Evolutionary conservation across 2,113 vertebrate genomes (phyloP).

Genomic region (Kryptolebias marmoratus): DNA sequence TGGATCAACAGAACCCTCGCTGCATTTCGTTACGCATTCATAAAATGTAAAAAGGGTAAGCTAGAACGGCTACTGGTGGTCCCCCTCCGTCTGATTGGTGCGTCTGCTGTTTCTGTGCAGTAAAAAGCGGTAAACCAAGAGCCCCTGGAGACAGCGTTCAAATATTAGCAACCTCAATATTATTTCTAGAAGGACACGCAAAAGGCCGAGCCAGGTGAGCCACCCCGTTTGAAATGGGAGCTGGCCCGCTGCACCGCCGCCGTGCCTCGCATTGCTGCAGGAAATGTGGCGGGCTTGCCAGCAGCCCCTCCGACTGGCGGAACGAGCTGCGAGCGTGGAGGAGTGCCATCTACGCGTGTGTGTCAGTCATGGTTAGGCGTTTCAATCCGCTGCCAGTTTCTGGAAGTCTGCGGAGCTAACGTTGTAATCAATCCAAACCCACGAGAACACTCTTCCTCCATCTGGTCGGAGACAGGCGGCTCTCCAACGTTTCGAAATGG

Average conservation of each 20-base stretch:
- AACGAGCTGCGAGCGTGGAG: conserved; percentile 62
- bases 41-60: conserved; percentile 10
- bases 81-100: conserved; percentile 64
- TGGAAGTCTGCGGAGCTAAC: conserved; percentile 59
- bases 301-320: conserved; percentile 46
- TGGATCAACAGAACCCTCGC: neutral
- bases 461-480: conserved; percentile 74
- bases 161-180: conserved; percentile 77
- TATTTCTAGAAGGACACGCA: conserved; percentile 79
- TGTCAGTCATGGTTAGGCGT: conserved; percentile 69
- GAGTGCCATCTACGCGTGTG: conserved; percentile 62
- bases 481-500: conserved; percentile 71
- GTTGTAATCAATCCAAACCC: conserved; percentile 72
- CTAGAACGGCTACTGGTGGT: neutral
- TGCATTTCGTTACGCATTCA: neutral
- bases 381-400: conserved; percentile 64
- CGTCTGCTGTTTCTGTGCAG: conserved; percentile 69
- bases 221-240: conserved; percentile 76
- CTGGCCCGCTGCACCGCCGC: conserved; percentile 61
- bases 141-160: conserved; percentile 79
- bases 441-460: conserved; percentile 57
- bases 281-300: conserved; percentile 65
- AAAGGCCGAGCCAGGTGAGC: conserved; percentile 67
- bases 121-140: conserved; percentile 53
- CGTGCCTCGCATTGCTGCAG: conserved; percentile 69